Evolutionary conservation across 2,797 vertebrate species (phyloP), one percentile per base, ranked within the genome.

Genomic region (Galago senegalensis): DNA sequence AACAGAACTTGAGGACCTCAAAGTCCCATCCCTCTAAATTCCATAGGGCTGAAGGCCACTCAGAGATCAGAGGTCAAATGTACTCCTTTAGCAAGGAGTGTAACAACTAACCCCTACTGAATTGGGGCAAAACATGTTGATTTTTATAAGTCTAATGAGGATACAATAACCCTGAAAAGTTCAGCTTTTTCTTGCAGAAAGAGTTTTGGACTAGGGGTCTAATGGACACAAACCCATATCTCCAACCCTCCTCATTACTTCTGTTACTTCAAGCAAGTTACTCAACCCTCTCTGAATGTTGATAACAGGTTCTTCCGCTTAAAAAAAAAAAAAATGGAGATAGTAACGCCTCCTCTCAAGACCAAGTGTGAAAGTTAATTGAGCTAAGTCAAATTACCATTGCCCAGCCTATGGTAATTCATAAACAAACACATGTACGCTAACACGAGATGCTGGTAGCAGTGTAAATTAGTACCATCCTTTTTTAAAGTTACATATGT

Each of bases 61-160:
- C 69, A 9, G 82, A 93, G 79, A 88, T 92, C 86, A 89, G 49
- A 93, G 86, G 60, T 90, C 61, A 65, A 81, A 89, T 53, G 43
- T 46, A 20, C 75, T 40, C 63, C 53, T 73, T 67, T 34, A 61
- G 72, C 61, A 53, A 25, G 13, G 27, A 83, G 31, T 31, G 40
- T 88, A 84, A 94, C 37, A 29, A 40, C 70, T 58, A 91, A 43
- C 72, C 72, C 60, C 81, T 76, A 67, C 37, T 89, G 91, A 89
- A 83, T 76, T 46, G 73, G 37, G 65, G 40, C 86, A 29, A 73
- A 46, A 56, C 31, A 40, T 27, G 9, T 77, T 89, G 77, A 63
- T 86, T 87, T 83, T 77, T 84, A 67, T 60, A 70, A 82, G 27
- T 27, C 43, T 84, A 87, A 79, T 16, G 12, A 80, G 49, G 60